Evolutionary conservation across 92 coral and sea anemone species (phyloP).

Genomic region (Actinernus sp.): DNA sequence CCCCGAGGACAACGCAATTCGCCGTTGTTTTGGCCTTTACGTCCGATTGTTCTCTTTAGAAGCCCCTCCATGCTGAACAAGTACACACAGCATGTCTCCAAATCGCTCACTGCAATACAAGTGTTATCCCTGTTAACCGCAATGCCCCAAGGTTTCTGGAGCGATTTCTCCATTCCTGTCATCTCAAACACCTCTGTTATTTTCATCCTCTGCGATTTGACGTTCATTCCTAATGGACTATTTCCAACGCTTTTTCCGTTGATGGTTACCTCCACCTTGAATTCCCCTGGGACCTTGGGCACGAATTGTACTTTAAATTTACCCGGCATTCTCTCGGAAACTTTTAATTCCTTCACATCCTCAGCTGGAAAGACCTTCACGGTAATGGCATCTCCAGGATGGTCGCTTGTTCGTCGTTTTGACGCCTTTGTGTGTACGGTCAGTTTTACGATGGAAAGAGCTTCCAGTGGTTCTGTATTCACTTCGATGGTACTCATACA

Average conservation of each 20-base stretch:
- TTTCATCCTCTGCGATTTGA: conserved; percentile 10
- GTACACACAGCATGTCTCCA: too few species aligned
- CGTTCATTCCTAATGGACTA: conserved; percentile 17
- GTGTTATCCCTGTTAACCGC: too few species aligned
- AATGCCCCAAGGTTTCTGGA: too few species aligned
- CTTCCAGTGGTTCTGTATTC: not conserved
- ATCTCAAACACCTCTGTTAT: too few species aligned
- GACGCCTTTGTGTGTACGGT: not conserved
- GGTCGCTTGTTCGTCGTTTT: not conserved
- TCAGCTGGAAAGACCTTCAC: conserved; percentile 11
- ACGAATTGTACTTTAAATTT: conserved; percentile 4
- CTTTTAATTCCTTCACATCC: not conserved
- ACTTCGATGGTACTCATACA: not conserved
- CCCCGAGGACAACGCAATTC: too few species aligned
- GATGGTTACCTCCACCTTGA: conserved; percentile 19
- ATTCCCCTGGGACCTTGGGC: conserved; percentile 1
- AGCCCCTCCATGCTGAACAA: too few species aligned
- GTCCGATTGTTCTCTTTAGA: too few species aligned
- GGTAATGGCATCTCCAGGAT: not conserved
- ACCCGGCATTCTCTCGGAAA: not conserved
- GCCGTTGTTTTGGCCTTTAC: too few species aligned
- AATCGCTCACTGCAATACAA: too few species aligned
- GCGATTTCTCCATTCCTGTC: too few species aligned
- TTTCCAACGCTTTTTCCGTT: conserved; percentile 12
- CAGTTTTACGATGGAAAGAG: not conserved